Percentiles rank a stretch among this genome's conserved stretches.
Conservation (phyloP, 2,888 invertebrate genomes). For the Ferdinandea cuprea region DNA sequence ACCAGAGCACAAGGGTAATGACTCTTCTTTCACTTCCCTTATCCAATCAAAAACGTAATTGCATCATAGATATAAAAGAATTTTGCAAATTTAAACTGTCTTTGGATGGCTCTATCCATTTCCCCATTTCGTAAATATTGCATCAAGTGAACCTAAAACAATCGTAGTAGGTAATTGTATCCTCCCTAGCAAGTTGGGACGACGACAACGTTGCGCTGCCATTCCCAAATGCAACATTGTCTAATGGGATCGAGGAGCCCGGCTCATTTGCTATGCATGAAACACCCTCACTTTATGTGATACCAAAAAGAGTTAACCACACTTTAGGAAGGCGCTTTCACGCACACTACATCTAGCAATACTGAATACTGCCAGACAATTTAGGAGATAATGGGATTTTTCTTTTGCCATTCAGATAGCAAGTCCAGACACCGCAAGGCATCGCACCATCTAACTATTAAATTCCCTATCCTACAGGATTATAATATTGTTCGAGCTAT, state of each 20-base stretch:
- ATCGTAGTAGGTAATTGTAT: neutral
- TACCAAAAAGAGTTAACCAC: constrained; percentile 67
- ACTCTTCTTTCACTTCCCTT: neutral
- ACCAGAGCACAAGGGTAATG: neutral
- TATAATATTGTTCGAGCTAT: constrained; percentile 59
- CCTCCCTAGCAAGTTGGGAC: constrained; percentile 5
- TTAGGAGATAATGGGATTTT: constrained; percentile 80
- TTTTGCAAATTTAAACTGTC: neutral
- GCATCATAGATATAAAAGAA: neutral
- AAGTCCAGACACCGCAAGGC: constrained; percentile 13
- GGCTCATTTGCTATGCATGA: constrained; percentile 75
- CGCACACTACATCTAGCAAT: constrained; percentile 21
- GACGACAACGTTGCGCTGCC: neutral
- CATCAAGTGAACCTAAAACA: constrained; percentile 2
- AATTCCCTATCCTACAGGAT: constrained; percentile 57
- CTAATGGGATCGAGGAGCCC: constrained; percentile 25
- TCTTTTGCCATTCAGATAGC: constrained; percentile 22
- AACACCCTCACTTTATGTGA: constrained; percentile 64
- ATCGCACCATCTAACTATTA: constrained; percentile 28
- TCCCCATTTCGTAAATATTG: constrained; percentile 17
- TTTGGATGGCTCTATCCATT: constrained; percentile 6
- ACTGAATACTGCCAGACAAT: constrained; percentile 78
- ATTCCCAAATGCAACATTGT: constrained; percentile 43
- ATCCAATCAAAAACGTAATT: neutral
- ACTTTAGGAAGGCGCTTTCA: constrained; percentile 46